phyloP scores from a whole-genome alignment of 2,113 vertebrate genomes.

The Laticauda laticaudata region DNA sequence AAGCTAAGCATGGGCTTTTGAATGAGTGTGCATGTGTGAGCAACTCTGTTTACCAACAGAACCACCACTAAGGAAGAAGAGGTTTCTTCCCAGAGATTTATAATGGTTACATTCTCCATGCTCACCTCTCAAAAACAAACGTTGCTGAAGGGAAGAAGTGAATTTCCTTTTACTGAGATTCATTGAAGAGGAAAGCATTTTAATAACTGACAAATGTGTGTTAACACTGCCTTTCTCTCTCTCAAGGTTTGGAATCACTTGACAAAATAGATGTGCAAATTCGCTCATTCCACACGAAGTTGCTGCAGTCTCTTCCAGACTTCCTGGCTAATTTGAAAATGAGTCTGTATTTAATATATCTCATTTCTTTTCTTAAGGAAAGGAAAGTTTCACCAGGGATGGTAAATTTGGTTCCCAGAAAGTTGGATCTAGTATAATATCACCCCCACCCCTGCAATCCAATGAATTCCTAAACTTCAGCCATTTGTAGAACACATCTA shows the following conservation, averaged over 20 bases:
- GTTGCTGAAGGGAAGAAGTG: not conserved
- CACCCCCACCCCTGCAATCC: not conserved
- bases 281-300: conserved; percentile 36
- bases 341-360: conserved; percentile 51
- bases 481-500: conserved; percentile 28
- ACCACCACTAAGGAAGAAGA: not conserved
- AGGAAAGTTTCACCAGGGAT: conserved; percentile 36
- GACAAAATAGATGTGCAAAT: conserved; percentile 45
- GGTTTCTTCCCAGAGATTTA: not conserved
- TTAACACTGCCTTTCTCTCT: not conserved
- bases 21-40: not conserved
- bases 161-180: not conserved
- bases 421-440: conserved; percentile 28
- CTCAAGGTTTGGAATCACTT: conserved; percentile 27
- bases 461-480: conserved; percentile 34
- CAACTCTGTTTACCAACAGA: not conserved
- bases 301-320: conserved; percentile 3
- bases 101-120: not conserved
- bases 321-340: conserved; percentile 56
- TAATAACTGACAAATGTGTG: conserved; percentile 8
- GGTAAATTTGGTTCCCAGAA: conserved; percentile 49
- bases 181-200: not conserved
- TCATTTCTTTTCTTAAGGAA: not conserved
- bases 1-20: not conserved
- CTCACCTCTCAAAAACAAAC: not conserved